Percentiles rank a stretch among this genome's conserved stretches.
Evolutionary conservation across 2,113 vertebrate species (phyloP).

Genomic region (Protobothrops flavoviridis): DNA sequence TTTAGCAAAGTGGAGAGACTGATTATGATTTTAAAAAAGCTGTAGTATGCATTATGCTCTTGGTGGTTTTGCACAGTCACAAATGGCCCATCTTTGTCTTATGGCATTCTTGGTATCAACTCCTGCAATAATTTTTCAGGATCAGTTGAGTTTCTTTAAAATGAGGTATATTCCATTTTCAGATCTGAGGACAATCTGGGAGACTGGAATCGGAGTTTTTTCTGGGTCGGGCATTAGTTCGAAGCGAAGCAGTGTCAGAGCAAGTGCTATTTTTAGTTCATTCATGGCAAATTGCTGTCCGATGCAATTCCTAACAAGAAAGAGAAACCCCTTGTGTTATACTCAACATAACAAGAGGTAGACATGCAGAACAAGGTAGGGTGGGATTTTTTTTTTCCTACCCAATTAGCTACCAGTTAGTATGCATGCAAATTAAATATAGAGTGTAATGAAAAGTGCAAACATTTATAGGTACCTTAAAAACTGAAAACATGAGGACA

Average conservation of each 20-base stretch:
- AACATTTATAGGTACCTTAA: neutral
- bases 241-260: slow-evolving; percentile 76
- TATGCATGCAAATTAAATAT: neutral
- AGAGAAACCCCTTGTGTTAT: neutral
- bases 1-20: neutral
- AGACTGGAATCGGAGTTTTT: slow-evolving; percentile 63
- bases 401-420: neutral
- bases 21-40: neutral
- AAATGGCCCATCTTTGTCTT: neutral
- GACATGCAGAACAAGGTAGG: neutral
- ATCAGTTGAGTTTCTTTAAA: slow-evolving; percentile 65
- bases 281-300: slow-evolving; percentile 89
- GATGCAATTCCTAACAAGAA: slow-evolving; percentile 81
- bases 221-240: slow-evolving; percentile 69
- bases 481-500: neutral
- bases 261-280: slow-evolving; percentile 78
- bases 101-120: neutral
- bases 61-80: neutral
- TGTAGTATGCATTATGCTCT: neutral
- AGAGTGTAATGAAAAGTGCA: neutral
- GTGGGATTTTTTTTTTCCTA: neutral
- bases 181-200: slow-evolving; percentile 74
- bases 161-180: slow-evolving; percentile 80
- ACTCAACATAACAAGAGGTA: neutral
- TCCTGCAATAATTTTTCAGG: neutral